Evolutionary conservation across 30 jellyfish, hydroid and myxozoan genomes (phyloP).

Genomic region (Calvadosia cruxmelitensis): DNA sequence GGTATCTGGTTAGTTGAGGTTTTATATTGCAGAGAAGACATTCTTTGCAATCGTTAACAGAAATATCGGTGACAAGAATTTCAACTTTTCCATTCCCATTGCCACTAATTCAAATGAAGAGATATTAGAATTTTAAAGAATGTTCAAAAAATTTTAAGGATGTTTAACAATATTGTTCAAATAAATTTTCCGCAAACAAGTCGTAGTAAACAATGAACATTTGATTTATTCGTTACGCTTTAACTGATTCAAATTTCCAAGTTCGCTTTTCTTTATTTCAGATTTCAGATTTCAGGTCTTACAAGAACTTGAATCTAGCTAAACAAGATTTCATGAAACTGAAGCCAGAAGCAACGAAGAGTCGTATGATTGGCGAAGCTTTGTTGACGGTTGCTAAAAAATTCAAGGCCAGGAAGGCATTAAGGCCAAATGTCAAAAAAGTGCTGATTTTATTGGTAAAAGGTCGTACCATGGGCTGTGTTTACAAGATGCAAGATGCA

Average conservation of each 20-base stretch:
- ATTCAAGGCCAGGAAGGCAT: not conserved
- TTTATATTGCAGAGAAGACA: no score
- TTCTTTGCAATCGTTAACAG: no score
- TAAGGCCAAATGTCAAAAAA: constrained; percentile 13
- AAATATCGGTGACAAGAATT: no score
- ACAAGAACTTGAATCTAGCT: not conserved
- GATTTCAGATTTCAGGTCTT: not conserved
- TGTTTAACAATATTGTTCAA: no score
- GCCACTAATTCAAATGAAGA: no score
- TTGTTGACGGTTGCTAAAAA: constrained; percentile 7
- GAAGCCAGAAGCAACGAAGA: constrained; percentile 15
- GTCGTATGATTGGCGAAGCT: constrained; percentile 54
- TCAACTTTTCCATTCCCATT: no score
- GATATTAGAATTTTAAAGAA: no score
- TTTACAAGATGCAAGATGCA: constrained; percentile 41
- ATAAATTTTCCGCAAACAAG: no score
- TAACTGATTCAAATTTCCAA: not conserved
- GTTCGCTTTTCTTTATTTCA: not conserved
- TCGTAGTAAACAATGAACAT: no score
- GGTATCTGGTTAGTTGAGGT: no score
- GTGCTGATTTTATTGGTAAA: constrained; percentile 24
- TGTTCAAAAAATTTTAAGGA: no score
- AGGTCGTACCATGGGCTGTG: constrained; percentile 54
- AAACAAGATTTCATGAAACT: not conserved
- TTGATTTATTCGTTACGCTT: no score